Evolutionary conservation across 2,888 invertebrate species (phyloP).

Genomic region (Alviniconcha strummeri): DNA sequence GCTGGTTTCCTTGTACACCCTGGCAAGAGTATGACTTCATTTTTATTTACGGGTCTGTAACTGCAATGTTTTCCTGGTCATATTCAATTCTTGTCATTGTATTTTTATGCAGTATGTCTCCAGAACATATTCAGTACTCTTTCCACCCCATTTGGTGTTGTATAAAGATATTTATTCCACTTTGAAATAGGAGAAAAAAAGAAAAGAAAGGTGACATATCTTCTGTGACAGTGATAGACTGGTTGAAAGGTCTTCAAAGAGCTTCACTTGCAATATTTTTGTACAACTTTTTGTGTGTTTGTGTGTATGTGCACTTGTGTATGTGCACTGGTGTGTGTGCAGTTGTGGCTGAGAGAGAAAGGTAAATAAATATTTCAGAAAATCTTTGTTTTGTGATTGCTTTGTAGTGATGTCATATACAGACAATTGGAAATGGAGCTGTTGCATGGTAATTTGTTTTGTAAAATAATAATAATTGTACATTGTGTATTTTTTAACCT

Average conservation of each 20-base stretch:
- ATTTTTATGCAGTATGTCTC: not conserved
- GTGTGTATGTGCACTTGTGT: no score
- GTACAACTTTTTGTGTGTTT: no score
- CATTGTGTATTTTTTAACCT: not conserved
- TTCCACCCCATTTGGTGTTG: not conserved
- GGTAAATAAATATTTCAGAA: no score
- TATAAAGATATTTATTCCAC: not conserved
- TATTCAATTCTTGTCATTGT: not conserved
- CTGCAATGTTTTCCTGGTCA: slow-evolving; percentile 17
- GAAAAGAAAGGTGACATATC: not conserved
- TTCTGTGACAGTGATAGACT: not conserved
- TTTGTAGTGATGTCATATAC: no score
- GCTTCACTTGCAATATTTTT: no score
- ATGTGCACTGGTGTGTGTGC: no score
- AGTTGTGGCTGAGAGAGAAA: no score
- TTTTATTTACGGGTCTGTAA: slow-evolving; percentile 19
- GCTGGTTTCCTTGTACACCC: not conserved
- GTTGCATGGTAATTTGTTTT: no score
- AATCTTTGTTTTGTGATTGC: no score
- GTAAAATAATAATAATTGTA: no score
- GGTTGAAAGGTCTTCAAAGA: no score
- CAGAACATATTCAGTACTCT: not conserved
- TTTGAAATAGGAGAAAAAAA: not conserved
- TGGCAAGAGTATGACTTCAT: not conserved
- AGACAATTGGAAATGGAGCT: no score